These are phyloP conservation scores for Napeogenes inachia DNA, from an alignment of 2,888 invertebrate genomes.

Conservation along the genomic window DNA sequence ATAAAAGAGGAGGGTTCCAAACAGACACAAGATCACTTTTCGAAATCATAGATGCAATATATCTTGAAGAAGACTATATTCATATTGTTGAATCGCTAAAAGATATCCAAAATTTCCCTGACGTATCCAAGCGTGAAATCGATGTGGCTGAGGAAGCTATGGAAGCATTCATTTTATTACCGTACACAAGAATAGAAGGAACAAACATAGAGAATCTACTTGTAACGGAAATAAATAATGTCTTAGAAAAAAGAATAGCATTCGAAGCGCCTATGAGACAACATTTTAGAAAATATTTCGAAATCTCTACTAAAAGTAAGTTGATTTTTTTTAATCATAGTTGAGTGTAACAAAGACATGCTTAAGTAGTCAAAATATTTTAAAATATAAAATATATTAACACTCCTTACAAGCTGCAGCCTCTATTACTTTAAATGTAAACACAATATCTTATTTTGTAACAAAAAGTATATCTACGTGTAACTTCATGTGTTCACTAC, in stretches of 20 bases:
- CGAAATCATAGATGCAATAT: slow-evolving; percentile 26
- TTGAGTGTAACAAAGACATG: no score
- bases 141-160: slow-evolving; percentile 14
- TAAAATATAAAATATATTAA: no score
- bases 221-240: slow-evolving; percentile 15
- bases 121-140: slow-evolving; percentile 1
- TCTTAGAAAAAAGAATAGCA: neutral
- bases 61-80: slow-evolving; percentile 10
- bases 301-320: no score
- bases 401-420: no score
- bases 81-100: slow-evolving; percentile 14
- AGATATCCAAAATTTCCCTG: slow-evolving; percentile 17
- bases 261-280: no score
- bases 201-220: slow-evolving; percentile 19
- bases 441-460: no score
- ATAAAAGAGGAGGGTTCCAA: slow-evolving; percentile 1
- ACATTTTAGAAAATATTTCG: no score
- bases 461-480: no score
- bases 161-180: slow-evolving; percentile 13
- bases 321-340: no score
- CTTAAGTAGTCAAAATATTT: no score
- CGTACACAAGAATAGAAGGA: slow-evolving; percentile 19
- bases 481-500: no score
- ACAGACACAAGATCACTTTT: slow-evolving; percentile 25
- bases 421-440: no score